Evolutionary conservation across 2,888 invertebrate genomes (phyloP).

Genomic region (Yponomeuta evonymella): DNA sequence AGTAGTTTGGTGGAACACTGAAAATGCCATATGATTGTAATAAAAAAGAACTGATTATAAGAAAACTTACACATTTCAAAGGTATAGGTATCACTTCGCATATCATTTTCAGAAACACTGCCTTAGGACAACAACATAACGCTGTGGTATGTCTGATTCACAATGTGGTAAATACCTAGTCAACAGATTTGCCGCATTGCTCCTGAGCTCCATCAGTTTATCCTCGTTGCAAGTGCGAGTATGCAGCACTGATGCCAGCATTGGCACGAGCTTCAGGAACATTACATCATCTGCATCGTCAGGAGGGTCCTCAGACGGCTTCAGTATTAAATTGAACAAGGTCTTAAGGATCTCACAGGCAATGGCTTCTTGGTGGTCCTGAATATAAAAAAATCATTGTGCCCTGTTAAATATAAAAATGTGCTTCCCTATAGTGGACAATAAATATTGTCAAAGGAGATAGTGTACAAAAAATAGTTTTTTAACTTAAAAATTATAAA

Average conservation of each 20-base stretch:
- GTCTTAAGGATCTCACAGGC: conserved; percentile 85
- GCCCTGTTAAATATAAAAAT: too few species aligned
- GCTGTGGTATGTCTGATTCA: too few species aligned
- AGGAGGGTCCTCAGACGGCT: conserved; percentile 51
- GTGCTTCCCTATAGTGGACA: too few species aligned
- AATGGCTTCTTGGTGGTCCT: conserved; percentile 79
- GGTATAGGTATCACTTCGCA: too few species aligned
- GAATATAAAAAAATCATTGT: neutral
- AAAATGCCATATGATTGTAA: neutral
- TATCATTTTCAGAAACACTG: too few species aligned
- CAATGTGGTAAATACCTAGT: conserved; percentile 64
- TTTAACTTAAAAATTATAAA: neutral
- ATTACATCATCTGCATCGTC: conserved; percentile 83
- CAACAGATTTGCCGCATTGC: conserved; percentile 89
- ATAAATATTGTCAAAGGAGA: too few species aligned
- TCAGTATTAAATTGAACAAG: conserved; percentile 84
- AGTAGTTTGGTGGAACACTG: conserved; percentile 86
- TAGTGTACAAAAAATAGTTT: too few species aligned
- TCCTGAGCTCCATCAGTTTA: conserved; percentile 81
- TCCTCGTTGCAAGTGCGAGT: conserved; percentile 73
- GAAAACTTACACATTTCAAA: too few species aligned
- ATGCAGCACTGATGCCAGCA: conserved; percentile 82
- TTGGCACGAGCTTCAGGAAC: conserved; percentile 82
- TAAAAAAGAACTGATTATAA: neutral
- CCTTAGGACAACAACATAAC: too few species aligned